phyloP scores from a whole-genome alignment of 1,140 invertebrate species.

The Temnothorax nylanderi region DNA sequence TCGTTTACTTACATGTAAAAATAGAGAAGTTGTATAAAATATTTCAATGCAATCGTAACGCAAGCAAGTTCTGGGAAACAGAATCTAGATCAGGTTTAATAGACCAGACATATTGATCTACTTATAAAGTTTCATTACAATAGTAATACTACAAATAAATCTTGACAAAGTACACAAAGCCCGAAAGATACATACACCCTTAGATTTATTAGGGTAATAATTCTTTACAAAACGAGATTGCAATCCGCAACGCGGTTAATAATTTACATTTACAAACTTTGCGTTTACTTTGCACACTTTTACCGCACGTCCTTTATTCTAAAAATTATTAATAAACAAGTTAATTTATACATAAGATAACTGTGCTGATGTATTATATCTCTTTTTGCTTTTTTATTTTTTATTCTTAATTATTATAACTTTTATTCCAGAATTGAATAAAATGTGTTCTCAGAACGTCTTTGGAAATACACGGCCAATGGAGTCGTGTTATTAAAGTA shows the following conservation, averaged over 20 bases:
- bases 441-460: not conserved
- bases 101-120: not conserved
- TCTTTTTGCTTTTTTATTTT: not conserved
- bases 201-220: not conserved
- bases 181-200: not conserved
- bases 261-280: not conserved
- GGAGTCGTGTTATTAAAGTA: not conserved
- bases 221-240: not conserved
- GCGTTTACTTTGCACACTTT: not conserved
- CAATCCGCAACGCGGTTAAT: not conserved
- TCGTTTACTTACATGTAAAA: not conserved
- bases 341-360: too few species aligned
- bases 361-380: not conserved
- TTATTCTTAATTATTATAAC: not conserved
- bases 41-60: not conserved
- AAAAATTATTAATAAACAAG: not conserved
- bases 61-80: not conserved
- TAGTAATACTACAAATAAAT: conserved; percentile 15
- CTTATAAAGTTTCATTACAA: not conserved
- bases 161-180: not conserved
- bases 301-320: not conserved
- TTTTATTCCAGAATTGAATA: not conserved
- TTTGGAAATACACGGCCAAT: not conserved
- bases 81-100: conserved; percentile 9
- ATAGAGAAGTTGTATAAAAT: not conserved